Evolutionary conservation across 1,140 invertebrate genomes (phyloP), one percentile per base, ranked within the genome.

Genomic region (Rhopalosiphum padi): DNA sequence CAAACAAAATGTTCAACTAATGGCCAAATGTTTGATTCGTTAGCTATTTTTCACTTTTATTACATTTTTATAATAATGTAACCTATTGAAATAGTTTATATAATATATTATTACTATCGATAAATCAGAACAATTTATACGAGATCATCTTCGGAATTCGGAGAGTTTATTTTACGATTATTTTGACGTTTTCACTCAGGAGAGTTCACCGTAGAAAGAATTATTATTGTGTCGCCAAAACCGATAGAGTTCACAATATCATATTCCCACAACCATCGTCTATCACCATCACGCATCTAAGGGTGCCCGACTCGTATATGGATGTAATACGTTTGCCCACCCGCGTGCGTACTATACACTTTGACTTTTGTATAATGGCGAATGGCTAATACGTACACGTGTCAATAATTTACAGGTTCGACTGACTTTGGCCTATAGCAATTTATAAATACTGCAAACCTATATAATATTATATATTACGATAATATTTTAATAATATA

Each of bases 401-500:
- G 60, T 77, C 60, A n/a, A n/a, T 77, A 77, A 77, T 77, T 77
- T 77, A 77, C 30, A n/a, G 60, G n/a, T 77, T 77, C 60, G 60
- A 3, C 30, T 77, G 60, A 77, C 60, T 77, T 77, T 77, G 60
- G 60, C n/a, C 60, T n/a, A 77, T 77, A 77, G 30, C 60, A 77
- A 77, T 77, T 77, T 77, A 77, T 77, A 77, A 77, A 77, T 77
- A 77, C 11, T 77, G 60, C 60, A 77, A 77, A 77, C 60, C 30
- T 77, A 77, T 77, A 35, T 77, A 77, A n/a, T n/a, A 77, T 77
- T 18, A n/a, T 35, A 30, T 60, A 77, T 18, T 68, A 77, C 30
- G 60, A 77, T 77, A 77, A 77, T 77, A 15, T n/a, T 77, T n/a
- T n/a, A 77, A 60, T 68, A 68, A 77, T 77, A 77, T 77, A 77